phyloP scores from a whole-genome alignment of 2,113 vertebrate genomes.

The Bos taurus region ARS-UCD2.0 NC_037357.1:115522001-115522500 shows the following conservation, averaged over 20 bases:
- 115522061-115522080: background rate
- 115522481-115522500: background rate
- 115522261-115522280: background rate
- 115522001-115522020: background rate
- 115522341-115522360: background rate
- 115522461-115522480: background rate
- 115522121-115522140: background rate
- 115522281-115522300: background rate
- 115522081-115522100: background rate
- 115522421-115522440: background rate
- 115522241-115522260: background rate
- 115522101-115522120: background rate
- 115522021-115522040: background rate
- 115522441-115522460: background rate
- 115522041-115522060: background rate
- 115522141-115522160: background rate
- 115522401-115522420: background rate
- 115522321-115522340: background rate
- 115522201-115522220: background rate
- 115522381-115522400: background rate
- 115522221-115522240: background rate
- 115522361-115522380: constrained; percentile 30
- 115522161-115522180: background rate
- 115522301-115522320: background rate
- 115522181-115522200: background rate